Conservation (phyloP, 92 coral and sea anemone genomes). For the Porites divaricata region DNA sequence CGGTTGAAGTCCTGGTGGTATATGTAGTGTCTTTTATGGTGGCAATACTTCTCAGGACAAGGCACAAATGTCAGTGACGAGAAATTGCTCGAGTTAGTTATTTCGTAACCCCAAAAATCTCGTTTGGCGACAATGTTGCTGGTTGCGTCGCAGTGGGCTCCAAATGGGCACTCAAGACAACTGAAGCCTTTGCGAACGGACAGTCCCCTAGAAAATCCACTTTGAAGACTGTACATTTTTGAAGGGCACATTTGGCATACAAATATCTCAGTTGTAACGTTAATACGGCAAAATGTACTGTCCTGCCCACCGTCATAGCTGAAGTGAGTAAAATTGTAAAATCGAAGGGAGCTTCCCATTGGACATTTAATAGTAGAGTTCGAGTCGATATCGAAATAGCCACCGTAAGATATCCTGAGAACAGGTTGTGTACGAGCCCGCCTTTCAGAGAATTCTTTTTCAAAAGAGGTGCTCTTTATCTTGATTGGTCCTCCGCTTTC, state of each 20-base stretch:
- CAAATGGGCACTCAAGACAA: no score
- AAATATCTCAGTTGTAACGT: conserved; percentile 43
- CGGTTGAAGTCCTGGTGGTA: conserved; percentile 39
- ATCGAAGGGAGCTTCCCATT: conserved; percentile 6
- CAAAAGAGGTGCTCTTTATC: conserved; percentile 23
- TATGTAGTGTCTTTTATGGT: conserved; percentile 62
- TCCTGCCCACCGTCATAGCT: not conserved
- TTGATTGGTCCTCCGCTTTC: conserved; percentile 34
- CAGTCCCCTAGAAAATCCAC: no score
- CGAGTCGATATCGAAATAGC: conserved; percentile 23
- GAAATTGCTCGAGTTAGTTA: not conserved
- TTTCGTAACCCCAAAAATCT: conserved; percentile 67
- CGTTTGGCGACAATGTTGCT: conserved; percentile 65
- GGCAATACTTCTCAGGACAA: not conserved
- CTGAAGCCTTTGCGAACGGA: no score
- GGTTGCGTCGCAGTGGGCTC: conserved; percentile 42
- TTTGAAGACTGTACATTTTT: no score
- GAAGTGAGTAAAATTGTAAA: conserved; percentile 21
- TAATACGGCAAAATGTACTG: not conserved
- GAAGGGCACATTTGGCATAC: conserved; percentile 2
- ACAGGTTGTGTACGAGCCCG: not conserved
- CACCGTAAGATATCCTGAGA: conserved; percentile 11
- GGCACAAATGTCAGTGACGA: not conserved
- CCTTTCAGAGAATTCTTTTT: not conserved
- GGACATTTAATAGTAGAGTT: not conserved